These are phyloP conservation scores for Syrphus vitripennis DNA, from an alignment of 2,888 invertebrate genomes.

Conservation along the genomic window DNA sequence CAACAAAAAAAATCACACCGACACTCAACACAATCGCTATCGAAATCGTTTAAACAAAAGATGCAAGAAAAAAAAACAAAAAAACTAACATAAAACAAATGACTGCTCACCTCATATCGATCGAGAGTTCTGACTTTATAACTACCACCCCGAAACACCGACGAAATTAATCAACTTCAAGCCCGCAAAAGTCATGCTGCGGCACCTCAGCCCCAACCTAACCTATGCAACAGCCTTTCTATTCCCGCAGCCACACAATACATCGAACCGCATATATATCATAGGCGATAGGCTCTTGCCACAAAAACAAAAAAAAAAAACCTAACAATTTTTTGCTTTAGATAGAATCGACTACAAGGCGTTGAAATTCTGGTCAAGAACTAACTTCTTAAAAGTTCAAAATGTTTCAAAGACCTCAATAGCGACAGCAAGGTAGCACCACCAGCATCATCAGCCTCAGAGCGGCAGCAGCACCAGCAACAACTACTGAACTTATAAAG, in stretches of 20 bases:
- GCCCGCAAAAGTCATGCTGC: constrained; percentile 61
- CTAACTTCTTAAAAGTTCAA: constrained; percentile 72
- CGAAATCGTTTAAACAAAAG: constrained; percentile 68
- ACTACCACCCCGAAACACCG: constrained; percentile 65
- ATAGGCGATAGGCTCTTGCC: constrained; percentile 21
- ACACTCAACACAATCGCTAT: constrained; percentile 56
- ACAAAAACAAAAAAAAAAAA: not conserved
- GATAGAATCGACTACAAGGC: constrained; percentile 66
- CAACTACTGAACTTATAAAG: constrained; percentile 34
- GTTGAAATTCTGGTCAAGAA: constrained; percentile 73
- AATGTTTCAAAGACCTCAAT: constrained; percentile 69
- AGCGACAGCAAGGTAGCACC: constrained; percentile 17
- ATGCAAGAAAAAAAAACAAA: constrained; percentile 25
- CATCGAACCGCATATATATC: not conserved
- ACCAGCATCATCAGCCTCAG: not conserved
- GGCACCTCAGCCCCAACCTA: constrained; percentile 62
- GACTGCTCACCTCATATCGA: constrained; percentile 69
- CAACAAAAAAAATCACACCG: too few species aligned
- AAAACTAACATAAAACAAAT: constrained; percentile 44
- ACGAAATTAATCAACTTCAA: constrained; percentile 71
- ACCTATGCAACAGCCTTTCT: constrained; percentile 51
- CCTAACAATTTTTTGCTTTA: too few species aligned
- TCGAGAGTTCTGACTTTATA: constrained; percentile 60
- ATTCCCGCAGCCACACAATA: constrained; percentile 48
- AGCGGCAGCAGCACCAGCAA: too few species aligned